Evolutionary conservation across 2,797 vertebrate species (phyloP).

Genomic region (Sus cebifrons): DNA sequence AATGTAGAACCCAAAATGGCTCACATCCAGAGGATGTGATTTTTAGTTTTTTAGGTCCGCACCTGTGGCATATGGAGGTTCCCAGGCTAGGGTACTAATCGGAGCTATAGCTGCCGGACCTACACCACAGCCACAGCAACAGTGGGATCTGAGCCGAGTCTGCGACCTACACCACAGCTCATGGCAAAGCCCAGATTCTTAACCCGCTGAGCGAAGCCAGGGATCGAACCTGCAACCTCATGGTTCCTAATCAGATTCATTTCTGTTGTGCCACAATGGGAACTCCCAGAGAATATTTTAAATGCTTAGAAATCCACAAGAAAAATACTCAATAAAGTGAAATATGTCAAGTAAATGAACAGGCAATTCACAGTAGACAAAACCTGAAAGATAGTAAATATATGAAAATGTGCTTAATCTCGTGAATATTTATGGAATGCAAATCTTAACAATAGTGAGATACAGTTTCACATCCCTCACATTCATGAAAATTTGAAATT

Average conservation of each 20-base stretch:
- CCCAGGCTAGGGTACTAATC: too few species aligned
- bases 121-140: too few species aligned
- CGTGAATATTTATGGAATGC: not conserved
- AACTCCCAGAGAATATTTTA: not conserved
- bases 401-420: not conserved
- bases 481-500: slow-evolving; percentile 8
- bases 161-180: too few species aligned
- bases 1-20: not conserved
- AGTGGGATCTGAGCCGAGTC: too few species aligned
- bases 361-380: not conserved
- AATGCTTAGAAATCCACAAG: not conserved
- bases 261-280: too few species aligned
- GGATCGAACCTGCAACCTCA: too few species aligned
- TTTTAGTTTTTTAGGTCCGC: too few species aligned
- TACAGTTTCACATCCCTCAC: not conserved
- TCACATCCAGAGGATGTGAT: not conserved
- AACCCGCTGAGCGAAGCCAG: too few species aligned
- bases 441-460: not conserved
- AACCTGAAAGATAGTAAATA: not conserved
- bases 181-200: too few species aligned
- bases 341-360: not conserved
- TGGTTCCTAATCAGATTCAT: too few species aligned
- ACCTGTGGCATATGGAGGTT: too few species aligned
- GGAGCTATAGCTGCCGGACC: too few species aligned
- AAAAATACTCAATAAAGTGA: not conserved